These are phyloP conservation scores for Chiloscyllium plagiosum DNA, from an alignment of 2,113 vertebrate species.

Conservation along the genomic window DNA sequence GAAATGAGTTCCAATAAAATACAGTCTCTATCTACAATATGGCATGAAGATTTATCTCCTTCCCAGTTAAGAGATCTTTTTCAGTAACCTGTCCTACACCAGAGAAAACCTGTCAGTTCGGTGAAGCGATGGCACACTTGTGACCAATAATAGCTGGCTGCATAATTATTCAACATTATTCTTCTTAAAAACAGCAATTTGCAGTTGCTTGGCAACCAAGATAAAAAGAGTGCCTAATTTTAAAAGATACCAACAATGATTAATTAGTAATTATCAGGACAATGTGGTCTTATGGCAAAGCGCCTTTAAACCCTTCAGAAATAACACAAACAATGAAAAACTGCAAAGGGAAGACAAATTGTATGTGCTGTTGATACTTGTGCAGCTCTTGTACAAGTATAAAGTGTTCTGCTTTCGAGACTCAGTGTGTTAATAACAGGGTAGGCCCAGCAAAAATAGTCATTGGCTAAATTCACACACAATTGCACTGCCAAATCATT, in stretches of 20 bases:
- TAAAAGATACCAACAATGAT: neutral
- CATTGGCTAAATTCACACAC: neutral
- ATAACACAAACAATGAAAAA: neutral
- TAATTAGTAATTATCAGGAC: neutral
- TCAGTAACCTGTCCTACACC: neutral
- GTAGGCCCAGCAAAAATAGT: neutral
- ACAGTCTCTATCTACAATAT: neutral
- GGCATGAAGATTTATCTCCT: neutral
- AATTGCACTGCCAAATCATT: neutral
- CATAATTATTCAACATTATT: slow-evolving; percentile 22
- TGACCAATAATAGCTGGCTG: neutral
- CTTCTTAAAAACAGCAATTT: neutral
- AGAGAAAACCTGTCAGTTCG: neutral
- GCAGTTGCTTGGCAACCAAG: neutral
- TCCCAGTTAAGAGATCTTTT: neutral
- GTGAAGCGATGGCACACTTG: neutral
- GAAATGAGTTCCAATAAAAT: neutral
- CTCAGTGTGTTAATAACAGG: neutral
- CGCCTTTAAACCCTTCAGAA: neutral
- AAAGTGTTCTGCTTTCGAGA: neutral
- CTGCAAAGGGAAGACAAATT: neutral
- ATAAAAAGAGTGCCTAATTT: neutral
- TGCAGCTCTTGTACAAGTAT: neutral
- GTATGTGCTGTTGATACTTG: neutral
- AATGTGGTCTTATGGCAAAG: no score